These are phyloP conservation scores for Pemphigus obesinymphae DNA, from an alignment of 1,140 invertebrate genomes.

Conservation along the genomic window DNA sequence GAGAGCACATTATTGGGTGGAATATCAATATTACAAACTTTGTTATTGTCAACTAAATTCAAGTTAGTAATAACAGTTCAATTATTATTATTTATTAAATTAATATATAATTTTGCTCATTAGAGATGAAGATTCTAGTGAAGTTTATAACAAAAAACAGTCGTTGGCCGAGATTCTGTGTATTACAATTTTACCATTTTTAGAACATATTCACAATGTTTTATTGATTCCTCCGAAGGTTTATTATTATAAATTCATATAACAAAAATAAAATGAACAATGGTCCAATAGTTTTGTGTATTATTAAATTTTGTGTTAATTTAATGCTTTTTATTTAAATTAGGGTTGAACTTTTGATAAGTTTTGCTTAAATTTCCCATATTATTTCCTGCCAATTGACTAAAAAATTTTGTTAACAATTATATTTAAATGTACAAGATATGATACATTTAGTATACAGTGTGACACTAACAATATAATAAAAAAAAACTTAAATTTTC, in stretches of 20 bases:
- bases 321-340: too few relatives aligned
- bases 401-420: too few relatives aligned
- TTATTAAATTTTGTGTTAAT: not conserved
- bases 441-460: too few relatives aligned
- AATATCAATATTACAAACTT: slow-evolving; percentile 18
- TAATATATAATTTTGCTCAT: not conserved
- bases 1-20: slow-evolving; percentile 29
- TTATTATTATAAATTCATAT: not conserved
- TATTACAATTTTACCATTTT: slow-evolving; percentile 40
- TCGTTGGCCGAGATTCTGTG: slow-evolving; percentile 15
- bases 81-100: not conserved
- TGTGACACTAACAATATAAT: too few relatives aligned
- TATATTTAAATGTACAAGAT: too few relatives aligned
- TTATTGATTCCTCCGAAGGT: slow-evolving; percentile 19
- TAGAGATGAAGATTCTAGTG: slow-evolving; percentile 14
- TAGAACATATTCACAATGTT: slow-evolving; percentile 38
- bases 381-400: too few relatives aligned
- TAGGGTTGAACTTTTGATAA: too few relatives aligned
- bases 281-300: not conserved
- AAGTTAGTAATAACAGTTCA: not conserved
- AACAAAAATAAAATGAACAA: too few relatives aligned
- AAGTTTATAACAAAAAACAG: slow-evolving; percentile 6
- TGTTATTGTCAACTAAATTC: slow-evolving; percentile 28
- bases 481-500: too few relatives aligned
- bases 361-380: too few relatives aligned